Percentiles rank a stretch among this genome's conserved stretches.
Evolutionary conservation across 2,113 vertebrate genomes (phyloP).

Genomic region (Sisor rabdophorus): DNA sequence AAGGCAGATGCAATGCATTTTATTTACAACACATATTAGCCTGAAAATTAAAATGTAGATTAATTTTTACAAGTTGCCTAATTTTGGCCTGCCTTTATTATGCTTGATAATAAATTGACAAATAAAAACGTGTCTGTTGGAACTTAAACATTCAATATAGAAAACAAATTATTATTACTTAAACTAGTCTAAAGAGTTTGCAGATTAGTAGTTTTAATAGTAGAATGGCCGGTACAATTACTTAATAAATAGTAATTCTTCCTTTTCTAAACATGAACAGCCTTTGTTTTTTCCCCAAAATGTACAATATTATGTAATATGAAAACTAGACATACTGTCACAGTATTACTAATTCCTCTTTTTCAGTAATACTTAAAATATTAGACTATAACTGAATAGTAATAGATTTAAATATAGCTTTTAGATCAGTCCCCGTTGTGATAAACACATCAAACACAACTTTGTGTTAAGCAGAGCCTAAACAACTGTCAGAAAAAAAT

Average conservation of each 20-base stretch:
- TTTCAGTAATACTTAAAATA: constrained; percentile 3
- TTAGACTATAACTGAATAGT: background rate
- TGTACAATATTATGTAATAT: no score
- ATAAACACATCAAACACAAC: background rate
- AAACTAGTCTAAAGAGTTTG: background rate
- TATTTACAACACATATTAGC: constrained; percentile 1
- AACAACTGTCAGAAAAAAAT: background rate
- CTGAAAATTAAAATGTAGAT: constrained; percentile 9
- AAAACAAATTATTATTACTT: constrained; percentile 4
- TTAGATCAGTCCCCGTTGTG: background rate
- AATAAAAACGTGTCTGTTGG: background rate
- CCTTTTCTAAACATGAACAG: background rate
- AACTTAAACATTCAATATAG: constrained; percentile 5
- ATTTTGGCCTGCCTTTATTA: background rate
- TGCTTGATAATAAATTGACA: background rate
- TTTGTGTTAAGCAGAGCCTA: background rate
- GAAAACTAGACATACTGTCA: background rate
- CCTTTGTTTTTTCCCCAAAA: background rate
- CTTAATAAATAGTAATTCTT: constrained; percentile 2
- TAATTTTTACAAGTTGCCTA: background rate
- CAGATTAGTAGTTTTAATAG: constrained; percentile 3
- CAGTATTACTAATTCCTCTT: background rate
- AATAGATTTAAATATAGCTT: background rate
- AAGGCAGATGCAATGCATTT: constrained; percentile 6
- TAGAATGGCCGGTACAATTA: background rate